These are phyloP conservation scores for Colius striatus DNA, from an alignment of 2,113 vertebrate species.

Conservation along the genomic window DNA sequence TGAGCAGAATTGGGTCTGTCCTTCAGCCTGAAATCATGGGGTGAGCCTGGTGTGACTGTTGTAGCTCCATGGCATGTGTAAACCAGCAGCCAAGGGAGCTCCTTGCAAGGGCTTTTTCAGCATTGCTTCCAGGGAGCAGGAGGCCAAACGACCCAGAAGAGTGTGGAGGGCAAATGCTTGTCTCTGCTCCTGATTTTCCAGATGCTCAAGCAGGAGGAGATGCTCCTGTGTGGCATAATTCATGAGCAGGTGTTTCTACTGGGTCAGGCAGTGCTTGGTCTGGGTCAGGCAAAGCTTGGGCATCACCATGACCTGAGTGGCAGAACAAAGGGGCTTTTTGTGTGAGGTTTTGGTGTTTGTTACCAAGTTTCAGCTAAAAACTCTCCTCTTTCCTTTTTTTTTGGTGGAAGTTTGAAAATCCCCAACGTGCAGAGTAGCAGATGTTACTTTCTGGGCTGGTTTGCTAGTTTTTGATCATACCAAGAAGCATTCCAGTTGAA, in stretches of 20 bases:
- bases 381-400: no score
- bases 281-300: not conserved
- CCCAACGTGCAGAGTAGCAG: not conserved
- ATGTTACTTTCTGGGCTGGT: not conserved
- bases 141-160: not conserved
- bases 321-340: not conserved
- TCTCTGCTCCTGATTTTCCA: not conserved
- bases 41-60: no score
- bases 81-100: not conserved
- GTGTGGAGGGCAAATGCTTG: not conserved
- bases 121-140: not conserved
- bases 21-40: not conserved
- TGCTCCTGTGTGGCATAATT: not conserved
- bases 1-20: no score
- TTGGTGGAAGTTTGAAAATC: not conserved
- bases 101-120: not conserved
- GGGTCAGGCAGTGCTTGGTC: not conserved
- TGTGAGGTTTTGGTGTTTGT: not conserved
- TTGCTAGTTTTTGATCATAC: not conserved
- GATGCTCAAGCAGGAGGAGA: not conserved
- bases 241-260: not conserved
- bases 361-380: not conserved
- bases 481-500: not conserved
- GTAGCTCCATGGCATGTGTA: not conserved
- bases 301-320: no score